These are phyloP conservation scores for Podargus strigoides DNA, from an alignment of 2,797 vertebrate species.

Conservation along the genomic window DNA sequence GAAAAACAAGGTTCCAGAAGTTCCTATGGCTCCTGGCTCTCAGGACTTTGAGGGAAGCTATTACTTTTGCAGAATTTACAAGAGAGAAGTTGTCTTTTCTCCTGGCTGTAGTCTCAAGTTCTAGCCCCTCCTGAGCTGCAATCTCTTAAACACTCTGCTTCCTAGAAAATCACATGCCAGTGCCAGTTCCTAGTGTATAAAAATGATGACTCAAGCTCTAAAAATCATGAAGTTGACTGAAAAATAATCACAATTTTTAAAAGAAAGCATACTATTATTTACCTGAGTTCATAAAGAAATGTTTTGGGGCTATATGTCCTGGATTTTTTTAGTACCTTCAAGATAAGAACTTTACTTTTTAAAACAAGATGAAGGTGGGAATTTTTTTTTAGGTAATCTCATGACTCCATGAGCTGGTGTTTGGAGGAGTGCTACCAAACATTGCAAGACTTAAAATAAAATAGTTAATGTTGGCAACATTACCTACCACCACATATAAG, in stretches of 20 bases:
- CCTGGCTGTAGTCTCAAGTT: not conserved
- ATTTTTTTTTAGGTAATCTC: not conserved
- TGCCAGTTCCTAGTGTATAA: not conserved
- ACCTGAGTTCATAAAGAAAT: not conserved
- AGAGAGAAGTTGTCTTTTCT: conserved; percentile 1
- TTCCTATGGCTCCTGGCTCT: not conserved
- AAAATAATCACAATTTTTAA: not conserved
- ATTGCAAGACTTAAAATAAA: not conserved
- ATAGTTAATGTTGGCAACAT: not conserved
- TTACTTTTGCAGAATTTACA: not conserved
- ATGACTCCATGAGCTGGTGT: not conserved
- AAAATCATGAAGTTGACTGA: not conserved
- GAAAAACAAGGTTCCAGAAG: not conserved
- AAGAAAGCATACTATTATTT: not conserved
- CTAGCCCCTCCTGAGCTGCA: not conserved
- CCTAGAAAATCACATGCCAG: not conserved
- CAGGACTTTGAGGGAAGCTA: not conserved
- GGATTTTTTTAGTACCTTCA: not conserved
- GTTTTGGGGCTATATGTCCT: not conserved
- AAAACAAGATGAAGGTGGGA: not conserved
- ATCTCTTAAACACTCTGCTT: not conserved
- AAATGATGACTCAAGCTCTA: not conserved
- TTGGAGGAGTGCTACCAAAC: not conserved
- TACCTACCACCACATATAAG: not conserved
- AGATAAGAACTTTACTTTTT: not conserved